Base-by-base conservation (phyloP, 2,113 vertebrate species). In the Pomatorhinus ruficollis region DNA sequence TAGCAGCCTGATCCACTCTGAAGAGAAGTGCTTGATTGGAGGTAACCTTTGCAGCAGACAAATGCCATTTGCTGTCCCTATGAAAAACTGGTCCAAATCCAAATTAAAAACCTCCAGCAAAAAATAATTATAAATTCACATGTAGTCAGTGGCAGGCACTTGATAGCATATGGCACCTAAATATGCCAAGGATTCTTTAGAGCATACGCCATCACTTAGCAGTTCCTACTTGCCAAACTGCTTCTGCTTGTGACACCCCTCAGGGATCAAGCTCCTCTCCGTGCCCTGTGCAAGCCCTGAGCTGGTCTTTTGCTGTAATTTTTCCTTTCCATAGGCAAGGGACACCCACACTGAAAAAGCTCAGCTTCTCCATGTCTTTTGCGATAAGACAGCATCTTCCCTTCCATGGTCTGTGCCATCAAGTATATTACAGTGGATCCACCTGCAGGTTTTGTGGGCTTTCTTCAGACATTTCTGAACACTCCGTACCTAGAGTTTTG, bases 121-220 rank as follows among this genome's bases (percentile, higher is more conserved):
- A 90, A 94, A 75, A 71, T 44, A 79, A 59, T 91, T 71, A 75
- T 64, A 53, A 90, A 88, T 93, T 93, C 75, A 57, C 45, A 92
- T 8, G 1, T 77, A 65, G 28, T 39, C 66, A 71, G 85, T 65
- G 80, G 78, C 82, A 80, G 61, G 85, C 82, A 80, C 61, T 95
- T 85, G 82, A 72, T 80, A 93, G 75, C 94, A 90, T 91, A 93
- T 76, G 90, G 92, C 90, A 90, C 45, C 75, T 80, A 72, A 93
- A 60, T 61, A 49, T 76, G 95, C 82, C 94, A 83, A 80, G 70
- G 78, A 86, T 72, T 77, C 71, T 76, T 80, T 4, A 45, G 84
- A 94, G 53, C 92, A 93, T 85, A 93, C 12, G 5, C 90, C 79
- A 83, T 81, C 89, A 27, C 86, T 95, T 90, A 81, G 64, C 89